These are phyloP conservation scores for Aphelocoma californica DNA, from an alignment of 2,797 vertebrate genomes.

Conservation along the genomic window DNA sequence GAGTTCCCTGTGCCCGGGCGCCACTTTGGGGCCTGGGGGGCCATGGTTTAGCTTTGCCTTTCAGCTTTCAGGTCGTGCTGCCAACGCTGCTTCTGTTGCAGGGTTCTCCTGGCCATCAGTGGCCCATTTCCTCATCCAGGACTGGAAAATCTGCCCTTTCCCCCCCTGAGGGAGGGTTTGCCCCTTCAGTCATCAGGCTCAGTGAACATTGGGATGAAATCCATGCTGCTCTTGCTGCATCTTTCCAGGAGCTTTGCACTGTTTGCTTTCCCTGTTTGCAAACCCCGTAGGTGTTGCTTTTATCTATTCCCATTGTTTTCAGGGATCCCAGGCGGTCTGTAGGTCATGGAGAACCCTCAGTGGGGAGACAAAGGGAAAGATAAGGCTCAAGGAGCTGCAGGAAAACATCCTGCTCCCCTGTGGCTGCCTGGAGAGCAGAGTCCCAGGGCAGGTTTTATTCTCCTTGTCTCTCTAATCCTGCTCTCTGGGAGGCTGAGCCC, in stretches of 20 bases:
- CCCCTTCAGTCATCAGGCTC: not conserved
- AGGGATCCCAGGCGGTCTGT: not conserved
- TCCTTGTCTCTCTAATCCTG: not conserved
- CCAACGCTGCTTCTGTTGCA: accelerated
- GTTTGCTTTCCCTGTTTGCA: not conserved
- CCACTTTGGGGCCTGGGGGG: not conserved
- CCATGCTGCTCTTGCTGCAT: not conserved
- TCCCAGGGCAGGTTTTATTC: not conserved
- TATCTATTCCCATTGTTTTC: not conserved
- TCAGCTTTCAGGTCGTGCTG: not conserved
- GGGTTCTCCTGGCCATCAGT: not conserved
- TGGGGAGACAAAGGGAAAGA: not conserved
- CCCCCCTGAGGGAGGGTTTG: not conserved
- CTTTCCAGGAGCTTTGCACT: not conserved
- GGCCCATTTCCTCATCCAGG: not conserved
- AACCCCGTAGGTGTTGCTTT: not conserved
- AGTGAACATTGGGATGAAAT: not conserved
- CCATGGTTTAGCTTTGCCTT: accelerated
- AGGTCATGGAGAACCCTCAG: not conserved
- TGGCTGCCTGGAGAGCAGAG: not conserved
- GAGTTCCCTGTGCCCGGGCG: not conserved
- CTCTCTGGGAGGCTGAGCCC: not conserved
- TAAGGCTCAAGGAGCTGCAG: not conserved
- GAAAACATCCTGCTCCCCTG: not conserved
- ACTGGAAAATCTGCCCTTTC: not conserved